Evolutionary conservation across 2,888 invertebrate species (phyloP), one percentile per base, ranked within the genome.

Genomic region (Metacarcinus magister): DNA sequence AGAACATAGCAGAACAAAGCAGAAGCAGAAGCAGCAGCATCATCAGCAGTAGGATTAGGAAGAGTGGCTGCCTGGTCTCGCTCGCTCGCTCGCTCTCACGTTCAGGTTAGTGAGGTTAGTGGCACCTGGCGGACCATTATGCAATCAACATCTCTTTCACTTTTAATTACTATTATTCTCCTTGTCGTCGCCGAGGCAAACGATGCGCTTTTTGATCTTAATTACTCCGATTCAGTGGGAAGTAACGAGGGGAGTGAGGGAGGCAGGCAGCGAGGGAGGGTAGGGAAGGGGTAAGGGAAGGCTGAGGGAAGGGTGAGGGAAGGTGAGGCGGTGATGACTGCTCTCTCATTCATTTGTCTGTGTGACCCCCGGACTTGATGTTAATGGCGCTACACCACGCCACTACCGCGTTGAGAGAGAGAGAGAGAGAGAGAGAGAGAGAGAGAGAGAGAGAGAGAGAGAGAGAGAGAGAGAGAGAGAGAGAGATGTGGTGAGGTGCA

Each of bases 111-210:
- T 39, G 39, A 23, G 60, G 3, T 60, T 43, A 19, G 19, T 75
- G 75, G 75, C 32, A 93, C 48, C 43, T 67, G 32, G 28, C 32
- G 43, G n/a, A 0, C n/a, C 75, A 75, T 93, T 60, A 93, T 43
- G 44, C 60, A 93, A 93, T 93, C 75, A 43, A 28, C 93, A 93
- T 10, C 75, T 75, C 75, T 75, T 93, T 75, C 75, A 75, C 8
- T 75, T 60, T 75, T 93, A 93, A 93, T 93, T 60, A 93, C 75
- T 93, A 75, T 93, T 8, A 93, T 93, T 93, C 60, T 48, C 46
- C 91, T 23, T n/a, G 91, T 91, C 44, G 91, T 16, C 19, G 28
- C 46, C 23, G 91, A 91, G 44, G 44, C 75, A 93, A 75, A 67
- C 75, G 75, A 75, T 16, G 67, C 93, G n/a, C 75, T 60, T 93